phyloP scores from a whole-genome alignment of 2,888 invertebrate species.

The Alentia gelatinosa region DNA sequence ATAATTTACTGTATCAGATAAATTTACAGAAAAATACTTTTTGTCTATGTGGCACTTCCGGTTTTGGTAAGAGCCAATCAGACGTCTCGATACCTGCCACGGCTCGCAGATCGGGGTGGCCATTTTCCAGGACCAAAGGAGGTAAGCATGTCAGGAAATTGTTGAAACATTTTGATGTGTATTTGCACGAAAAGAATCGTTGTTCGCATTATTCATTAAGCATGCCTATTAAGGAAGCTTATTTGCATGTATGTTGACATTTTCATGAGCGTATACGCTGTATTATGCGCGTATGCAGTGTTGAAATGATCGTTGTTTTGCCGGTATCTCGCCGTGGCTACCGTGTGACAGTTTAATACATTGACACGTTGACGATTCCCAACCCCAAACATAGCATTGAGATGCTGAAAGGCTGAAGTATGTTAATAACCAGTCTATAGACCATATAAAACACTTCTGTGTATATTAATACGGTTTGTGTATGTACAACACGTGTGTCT shows the following conservation, averaged over 20 bases:
- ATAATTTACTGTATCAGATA: background rate
- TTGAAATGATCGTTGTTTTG: background rate
- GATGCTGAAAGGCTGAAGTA: background rate
- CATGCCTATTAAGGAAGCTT: background rate
- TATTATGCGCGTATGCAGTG: background rate
- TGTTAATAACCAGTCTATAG: background rate
- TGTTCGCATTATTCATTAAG: background rate
- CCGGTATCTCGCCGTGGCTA: background rate
- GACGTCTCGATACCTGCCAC: background rate
- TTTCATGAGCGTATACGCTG: background rate
- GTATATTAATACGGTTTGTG: too few relatives aligned
- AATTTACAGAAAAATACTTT: background rate
- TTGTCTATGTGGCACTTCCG: slow-evolving; percentile 49
- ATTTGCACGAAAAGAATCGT: background rate
- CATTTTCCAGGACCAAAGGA: slow-evolving; percentile 10
- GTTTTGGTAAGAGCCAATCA: slow-evolving; percentile 3
- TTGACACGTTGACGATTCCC: background rate
- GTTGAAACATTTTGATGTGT: background rate
- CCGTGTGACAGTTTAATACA: background rate
- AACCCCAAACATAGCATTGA: background rate
- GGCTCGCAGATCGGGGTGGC: background rate
- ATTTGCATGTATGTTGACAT: background rate
- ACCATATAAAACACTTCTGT: too few relatives aligned
- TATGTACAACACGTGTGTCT: too few relatives aligned
- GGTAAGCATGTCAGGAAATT: background rate